Conservation (phyloP, 2,797 vertebrate species). For the Acestrorhynchus altus region DNA sequence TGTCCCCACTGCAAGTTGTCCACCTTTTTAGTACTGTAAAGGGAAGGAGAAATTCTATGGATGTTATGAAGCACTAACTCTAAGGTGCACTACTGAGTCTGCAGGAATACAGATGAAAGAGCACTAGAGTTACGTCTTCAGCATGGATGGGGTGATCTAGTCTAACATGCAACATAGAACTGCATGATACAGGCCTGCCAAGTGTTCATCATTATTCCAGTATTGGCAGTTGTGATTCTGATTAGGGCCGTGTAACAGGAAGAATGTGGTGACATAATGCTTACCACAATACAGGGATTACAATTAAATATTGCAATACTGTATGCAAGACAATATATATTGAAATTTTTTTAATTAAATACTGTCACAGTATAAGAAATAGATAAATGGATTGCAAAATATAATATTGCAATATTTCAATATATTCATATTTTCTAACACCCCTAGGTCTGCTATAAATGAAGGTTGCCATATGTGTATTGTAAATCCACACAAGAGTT, state of each 20-base stretch:
- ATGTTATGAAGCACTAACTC: conserved; percentile 1
- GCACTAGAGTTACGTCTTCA: conserved; percentile 34
- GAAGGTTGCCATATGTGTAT: too few relatives aligned
- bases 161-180: not conserved
- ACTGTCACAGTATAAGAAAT: too few relatives aligned
- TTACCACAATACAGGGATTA: not conserved
- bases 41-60: conserved; percentile 4
- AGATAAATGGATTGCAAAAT: too few relatives aligned
- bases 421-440: too few relatives aligned
- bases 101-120: not conserved
- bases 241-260: not conserved
- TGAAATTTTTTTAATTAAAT: too few relatives aligned
- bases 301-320: too few relatives aligned
- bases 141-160: conserved; percentile 14
- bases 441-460: too few relatives aligned
- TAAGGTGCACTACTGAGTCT: not conserved
- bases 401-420: too few relatives aligned
- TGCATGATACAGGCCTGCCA: not conserved
- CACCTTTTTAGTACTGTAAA: conserved; percentile 24
- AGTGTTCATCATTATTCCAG: not conserved
- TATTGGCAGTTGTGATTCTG: not conserved
- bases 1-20: conserved; percentile 15
- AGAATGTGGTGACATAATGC: too few relatives aligned
- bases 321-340: too few relatives aligned
- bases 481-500: too few relatives aligned